A percentile compares a stretch with the other conserved stretches of the same genome.
Conservation (phyloP, 2,113 vertebrate species). For the Tor tambroides region DNA sequence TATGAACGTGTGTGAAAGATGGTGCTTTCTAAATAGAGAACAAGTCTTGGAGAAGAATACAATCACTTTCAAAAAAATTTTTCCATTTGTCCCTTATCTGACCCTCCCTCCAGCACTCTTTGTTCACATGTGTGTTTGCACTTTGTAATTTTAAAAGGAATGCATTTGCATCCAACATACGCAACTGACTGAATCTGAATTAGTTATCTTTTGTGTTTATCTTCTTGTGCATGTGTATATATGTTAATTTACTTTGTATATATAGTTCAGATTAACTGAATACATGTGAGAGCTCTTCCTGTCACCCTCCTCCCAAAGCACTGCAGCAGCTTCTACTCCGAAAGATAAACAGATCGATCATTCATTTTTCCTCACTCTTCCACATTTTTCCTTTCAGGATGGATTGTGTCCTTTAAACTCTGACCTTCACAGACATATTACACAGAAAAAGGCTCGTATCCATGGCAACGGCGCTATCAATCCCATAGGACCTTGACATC, state of each 20-base stretch:
- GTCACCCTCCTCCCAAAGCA: background rate
- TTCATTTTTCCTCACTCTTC: background rate
- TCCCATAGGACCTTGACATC: slow-evolving; percentile 29
- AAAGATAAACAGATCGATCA: slow-evolving; percentile 17
- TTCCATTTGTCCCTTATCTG: slow-evolving; percentile 5
- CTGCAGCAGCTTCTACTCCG: background rate
- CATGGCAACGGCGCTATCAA: slow-evolving; percentile 31
- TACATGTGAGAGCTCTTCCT: background rate
- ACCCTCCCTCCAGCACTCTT: background rate
- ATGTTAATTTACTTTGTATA: slow-evolving; percentile 1
- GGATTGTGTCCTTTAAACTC: slow-evolving; percentile 19
- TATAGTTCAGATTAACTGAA: no score
- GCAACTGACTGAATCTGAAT: background rate
- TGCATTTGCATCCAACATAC: background rate
- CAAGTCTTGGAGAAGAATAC: background rate
- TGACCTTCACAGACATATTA: slow-evolving; percentile 27
- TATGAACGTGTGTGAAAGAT: background rate
- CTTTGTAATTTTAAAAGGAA: background rate
- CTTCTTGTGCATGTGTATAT: background rate
- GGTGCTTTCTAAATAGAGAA: slow-evolving; percentile 26
- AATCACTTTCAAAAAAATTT: slow-evolving; percentile 11
- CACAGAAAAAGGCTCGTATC: slow-evolving; percentile 8
- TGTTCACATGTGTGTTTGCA: background rate
- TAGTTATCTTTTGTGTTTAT: background rate
- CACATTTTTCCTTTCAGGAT: slow-evolving; percentile 3